Percentiles rank a stretch among this genome's conserved stretches.
These are phyloP conservation scores for Xiphias gladius DNA, from an alignment of 2,113 vertebrate genomes.

Conservation along the genomic window DNA sequence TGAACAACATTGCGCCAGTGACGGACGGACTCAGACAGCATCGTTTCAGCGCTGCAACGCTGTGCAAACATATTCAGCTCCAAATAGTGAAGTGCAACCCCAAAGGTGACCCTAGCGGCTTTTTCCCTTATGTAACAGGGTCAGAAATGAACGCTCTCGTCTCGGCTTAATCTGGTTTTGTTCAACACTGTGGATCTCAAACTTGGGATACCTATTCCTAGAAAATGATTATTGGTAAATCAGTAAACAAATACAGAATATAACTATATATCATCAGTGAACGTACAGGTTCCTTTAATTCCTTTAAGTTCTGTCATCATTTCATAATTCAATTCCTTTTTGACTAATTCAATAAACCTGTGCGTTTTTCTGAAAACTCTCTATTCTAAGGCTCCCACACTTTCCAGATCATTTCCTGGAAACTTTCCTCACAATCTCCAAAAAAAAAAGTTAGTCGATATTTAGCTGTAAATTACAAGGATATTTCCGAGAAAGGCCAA, in stretches of 20 bases:
- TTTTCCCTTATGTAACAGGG: conserved; percentile 49
- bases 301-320: background rate
- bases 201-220: background rate
- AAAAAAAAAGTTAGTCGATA: too few species aligned
- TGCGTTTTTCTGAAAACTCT: too few species aligned
- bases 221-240: background rate
- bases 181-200: background rate
- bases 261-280: background rate
- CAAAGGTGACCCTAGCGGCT: conserved; percentile 41
- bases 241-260: background rate
- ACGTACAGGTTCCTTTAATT: background rate
- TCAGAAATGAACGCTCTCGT: conserved; percentile 31
- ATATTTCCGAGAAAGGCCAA: too few species aligned
- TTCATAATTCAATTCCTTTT: background rate
- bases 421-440: too few species aligned
- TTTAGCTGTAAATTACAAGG: too few species aligned
- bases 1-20: background rate
- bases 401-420: too few species aligned
- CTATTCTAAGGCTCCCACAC: background rate
- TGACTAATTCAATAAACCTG: too few species aligned
- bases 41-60: background rate
- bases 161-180: conserved; percentile 14
- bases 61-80: conserved; percentile 23
- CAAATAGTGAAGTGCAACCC: conserved; percentile 36
- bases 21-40: conserved; percentile 31